A percentile compares a stretch with the other conserved stretches of the same genome.
Evolutionary conservation across 2,888 invertebrate species (phyloP).

Genomic region (Amphipyra tragopoginis): DNA sequence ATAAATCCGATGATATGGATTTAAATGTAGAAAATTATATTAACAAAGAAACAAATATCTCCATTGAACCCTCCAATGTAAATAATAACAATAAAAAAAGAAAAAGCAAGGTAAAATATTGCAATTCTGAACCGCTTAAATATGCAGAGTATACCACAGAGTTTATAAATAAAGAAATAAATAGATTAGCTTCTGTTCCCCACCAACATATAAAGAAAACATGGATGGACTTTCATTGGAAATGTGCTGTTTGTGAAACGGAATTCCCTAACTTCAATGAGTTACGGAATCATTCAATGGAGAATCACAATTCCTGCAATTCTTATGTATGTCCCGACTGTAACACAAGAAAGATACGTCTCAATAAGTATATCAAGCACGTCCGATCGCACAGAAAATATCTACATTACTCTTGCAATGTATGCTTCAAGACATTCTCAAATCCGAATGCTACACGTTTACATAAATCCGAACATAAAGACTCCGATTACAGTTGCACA

Average conservation of each 20-base stretch:
- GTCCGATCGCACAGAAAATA: slow-evolving; percentile 90
- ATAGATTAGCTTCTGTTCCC: slow-evolving; percentile 60
- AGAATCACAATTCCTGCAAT: slow-evolving; percentile 90
- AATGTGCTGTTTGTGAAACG: slow-evolving; percentile 75
- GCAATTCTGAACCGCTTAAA: background rate
- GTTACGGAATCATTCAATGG: slow-evolving; percentile 89
- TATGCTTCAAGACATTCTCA: slow-evolving; percentile 69
- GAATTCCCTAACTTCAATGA: slow-evolving; percentile 72
- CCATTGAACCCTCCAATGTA: no score
- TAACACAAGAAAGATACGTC: slow-evolving; percentile 66
- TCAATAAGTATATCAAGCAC: slow-evolving; percentile 82
- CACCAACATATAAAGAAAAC: slow-evolving; percentile 69
- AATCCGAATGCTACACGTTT: slow-evolving; percentile 53
- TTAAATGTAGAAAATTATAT: background rate
- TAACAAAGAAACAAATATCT: background rate
- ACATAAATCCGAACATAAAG: slow-evolving; percentile 64
- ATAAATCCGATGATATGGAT: background rate
- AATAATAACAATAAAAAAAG: no score
- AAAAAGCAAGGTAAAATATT: background rate
- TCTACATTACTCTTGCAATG: slow-evolving; percentile 84
- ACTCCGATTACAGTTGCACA: slow-evolving; percentile 63
- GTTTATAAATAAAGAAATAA: slow-evolving; percentile 23
- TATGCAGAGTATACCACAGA: background rate
- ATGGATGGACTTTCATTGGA: slow-evolving; percentile 78
- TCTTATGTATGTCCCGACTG: slow-evolving; percentile 92